phyloP scores from a whole-genome alignment of 2,888 invertebrate species.

The Geotrupes spiniger region DNA sequence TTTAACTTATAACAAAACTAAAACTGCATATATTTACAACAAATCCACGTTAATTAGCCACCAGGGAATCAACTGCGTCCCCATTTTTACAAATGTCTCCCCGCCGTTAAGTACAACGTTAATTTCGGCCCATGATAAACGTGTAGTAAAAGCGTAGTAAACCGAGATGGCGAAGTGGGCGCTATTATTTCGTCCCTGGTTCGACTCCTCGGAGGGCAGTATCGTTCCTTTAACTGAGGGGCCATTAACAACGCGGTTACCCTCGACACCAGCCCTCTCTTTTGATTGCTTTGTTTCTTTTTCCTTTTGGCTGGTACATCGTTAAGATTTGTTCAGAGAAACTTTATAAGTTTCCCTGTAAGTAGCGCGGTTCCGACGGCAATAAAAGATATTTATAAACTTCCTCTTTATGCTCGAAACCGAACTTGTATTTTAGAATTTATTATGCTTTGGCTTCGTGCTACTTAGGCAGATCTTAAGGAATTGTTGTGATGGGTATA shows the following conservation, averaged over 20 bases:
- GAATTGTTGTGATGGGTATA: slow-evolving; percentile 25
- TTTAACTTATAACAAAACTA: no score
- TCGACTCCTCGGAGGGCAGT: slow-evolving; percentile 33
- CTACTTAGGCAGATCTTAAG: slow-evolving; percentile 27
- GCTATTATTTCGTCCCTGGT: slow-evolving; percentile 32
- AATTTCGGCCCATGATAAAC: slow-evolving; percentile 24
- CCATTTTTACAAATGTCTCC: not conserved
- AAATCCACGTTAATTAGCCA: no score
- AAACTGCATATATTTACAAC: no score
- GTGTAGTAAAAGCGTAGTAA: slow-evolving; percentile 32
- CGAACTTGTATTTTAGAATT: slow-evolving; percentile 33
- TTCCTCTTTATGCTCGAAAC: slow-evolving; percentile 33
- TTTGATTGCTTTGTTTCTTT: slow-evolving; percentile 38
- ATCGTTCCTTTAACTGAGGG: slow-evolving; percentile 35
- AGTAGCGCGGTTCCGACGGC: slow-evolving; percentile 35
- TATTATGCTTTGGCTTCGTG: slow-evolving; percentile 33
- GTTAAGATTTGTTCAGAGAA: slow-evolving; percentile 36
- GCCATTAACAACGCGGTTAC: slow-evolving; percentile 36
- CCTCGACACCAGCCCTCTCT: slow-evolving; percentile 37
- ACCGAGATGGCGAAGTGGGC: slow-evolving; percentile 28
- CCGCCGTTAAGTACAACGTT: slow-evolving; percentile 13
- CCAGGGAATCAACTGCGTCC: no score
- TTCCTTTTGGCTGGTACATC: slow-evolving; percentile 36
- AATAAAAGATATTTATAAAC: slow-evolving; percentile 39
- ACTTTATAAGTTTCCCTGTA: slow-evolving; percentile 34